A percentile compares a stretch with the other conserved stretches of the same genome.
phyloP scores from a whole-genome alignment of 2,797 vertebrate genomes.

The Typhlichthys eigenmanni region DNA sequence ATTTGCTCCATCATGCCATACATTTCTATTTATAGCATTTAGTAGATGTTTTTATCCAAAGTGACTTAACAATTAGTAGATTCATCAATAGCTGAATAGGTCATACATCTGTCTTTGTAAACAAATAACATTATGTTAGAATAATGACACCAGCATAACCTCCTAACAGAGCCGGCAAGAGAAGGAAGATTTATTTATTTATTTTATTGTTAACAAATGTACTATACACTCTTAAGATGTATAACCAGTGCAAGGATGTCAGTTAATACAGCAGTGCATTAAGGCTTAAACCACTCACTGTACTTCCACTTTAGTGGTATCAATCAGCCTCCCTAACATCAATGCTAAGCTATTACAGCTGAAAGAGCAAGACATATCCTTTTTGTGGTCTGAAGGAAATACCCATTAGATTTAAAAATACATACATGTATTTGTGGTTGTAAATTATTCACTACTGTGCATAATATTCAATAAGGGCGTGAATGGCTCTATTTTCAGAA shows the following conservation, averaged over 20 bases:
- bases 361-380: slow-evolving; percentile 43
- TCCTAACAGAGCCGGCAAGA: not conserved
- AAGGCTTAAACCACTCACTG: slow-evolving; percentile 46
- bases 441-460: slow-evolving; percentile 40
- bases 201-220: not conserved
- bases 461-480: slow-evolving; percentile 19
- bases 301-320: slow-evolving; percentile 34
- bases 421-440: not conserved
- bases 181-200: too few species aligned
- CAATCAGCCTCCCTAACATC: slow-evolving; percentile 58
- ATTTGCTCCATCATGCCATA: too few species aligned
- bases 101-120: too few species aligned
- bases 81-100: too few species aligned
- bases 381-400: slow-evolving; percentile 30
- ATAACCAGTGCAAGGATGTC: slow-evolving; percentile 33
- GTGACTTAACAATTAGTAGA: too few species aligned
- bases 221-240: slow-evolving; percentile 11
- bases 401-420: slow-evolving; percentile 6
- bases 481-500: slow-evolving; percentile 77
- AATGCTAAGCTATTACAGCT: slow-evolving; percentile 64
- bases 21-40: too few species aligned
- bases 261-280: slow-evolving; percentile 31
- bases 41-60: too few species aligned
- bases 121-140: too few species aligned
- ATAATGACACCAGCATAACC: not conserved